Evolutionary conservation across 2,113 vertebrate genomes (phyloP).

Genomic region (Anoplopoma fimbria): DNA sequence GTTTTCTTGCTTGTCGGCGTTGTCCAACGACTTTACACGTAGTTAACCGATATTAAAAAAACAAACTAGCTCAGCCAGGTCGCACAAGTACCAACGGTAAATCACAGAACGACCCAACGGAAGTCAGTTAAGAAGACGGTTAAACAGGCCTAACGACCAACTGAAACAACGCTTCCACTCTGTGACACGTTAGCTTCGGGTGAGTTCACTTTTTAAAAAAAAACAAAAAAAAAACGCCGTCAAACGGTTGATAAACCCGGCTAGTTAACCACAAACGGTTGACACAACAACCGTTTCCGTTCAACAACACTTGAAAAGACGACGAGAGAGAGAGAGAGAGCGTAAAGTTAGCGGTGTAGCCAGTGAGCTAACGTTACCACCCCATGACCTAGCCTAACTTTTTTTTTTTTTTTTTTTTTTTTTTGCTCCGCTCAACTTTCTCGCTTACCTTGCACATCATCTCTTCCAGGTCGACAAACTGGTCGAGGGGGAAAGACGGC

Average conservation of each 20-base stretch:
- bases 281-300: not conserved
- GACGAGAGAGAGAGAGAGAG: not conserved
- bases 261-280: too few species aligned
- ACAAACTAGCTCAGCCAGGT: not conserved
- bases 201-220: not conserved
- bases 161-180: not conserved
- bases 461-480: constrained; percentile 80
- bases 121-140: not conserved
- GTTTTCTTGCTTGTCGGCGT: not conserved
- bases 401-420: too few species aligned
- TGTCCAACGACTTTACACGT: not conserved
- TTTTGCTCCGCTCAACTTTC: constrained; percentile 51
- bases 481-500: constrained; percentile 79
- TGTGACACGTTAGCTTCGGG: constrained; percentile 9
- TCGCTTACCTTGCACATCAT: constrained; percentile 81
- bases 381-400: constrained; percentile 47
- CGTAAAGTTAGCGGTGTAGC: constrained; percentile 32
- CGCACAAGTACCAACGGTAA: not conserved
- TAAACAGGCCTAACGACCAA: too few species aligned
- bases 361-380: constrained; percentile 50
- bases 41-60: not conserved
- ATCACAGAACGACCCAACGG: not conserved
- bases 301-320: too few species aligned
- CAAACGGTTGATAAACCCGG: not conserved
- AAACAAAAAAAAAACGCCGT: accelerated